Base-by-base conservation (phyloP, 2,888 invertebrate species). In the Blera fallax region DNA sequence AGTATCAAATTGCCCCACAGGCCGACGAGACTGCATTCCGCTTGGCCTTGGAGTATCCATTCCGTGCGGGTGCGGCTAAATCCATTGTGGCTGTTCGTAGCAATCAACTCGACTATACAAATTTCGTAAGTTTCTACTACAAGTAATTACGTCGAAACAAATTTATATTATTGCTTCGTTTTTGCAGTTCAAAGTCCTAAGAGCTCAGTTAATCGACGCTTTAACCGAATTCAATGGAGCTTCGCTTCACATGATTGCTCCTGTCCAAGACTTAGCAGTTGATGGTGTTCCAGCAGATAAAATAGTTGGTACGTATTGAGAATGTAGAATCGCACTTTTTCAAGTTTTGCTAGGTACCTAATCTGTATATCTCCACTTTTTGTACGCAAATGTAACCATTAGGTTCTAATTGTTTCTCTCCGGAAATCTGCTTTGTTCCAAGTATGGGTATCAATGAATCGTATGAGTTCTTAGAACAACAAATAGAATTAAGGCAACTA, bases 11-110 rank as follows among this genome's bases (percentile, higher is more conserved):
- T 54, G 78, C 88, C 0, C 89, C 90, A 0, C 90, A 91, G 77
- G 93, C 95, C 72, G 93, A 95, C 8, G 92, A 93, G n/a, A 92
- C 92, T n/a, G 95, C 95, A 0, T 95, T 96, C 91, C 89, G 93
- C 10, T 93, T 94, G 40, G 94, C 95, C 0, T 89, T 94, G 11
- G 91, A 94, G 0, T 95, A 96, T 91, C 96, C 96, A 0, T 96
- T 96, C 93, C 94, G 97, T 84, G 93, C 96, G 0, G 95, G 95
- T 1, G 96, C 97, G 0, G 94, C 95, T 50, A 97, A 96, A 90
- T 94, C 95, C 65, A 93, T 96, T 87, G 93, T 98, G 88, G 94
- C 94, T 48, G 93, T 96, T 0, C 93, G 95, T 27, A 94, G 95
- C 11, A 93, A 94, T 24, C 91, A 93, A 0, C 95, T 96, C 90